Evolutionary conservation across 2,797 vertebrate species (phyloP).

Genomic region (Odontamblyopus lacepedii): DNA sequence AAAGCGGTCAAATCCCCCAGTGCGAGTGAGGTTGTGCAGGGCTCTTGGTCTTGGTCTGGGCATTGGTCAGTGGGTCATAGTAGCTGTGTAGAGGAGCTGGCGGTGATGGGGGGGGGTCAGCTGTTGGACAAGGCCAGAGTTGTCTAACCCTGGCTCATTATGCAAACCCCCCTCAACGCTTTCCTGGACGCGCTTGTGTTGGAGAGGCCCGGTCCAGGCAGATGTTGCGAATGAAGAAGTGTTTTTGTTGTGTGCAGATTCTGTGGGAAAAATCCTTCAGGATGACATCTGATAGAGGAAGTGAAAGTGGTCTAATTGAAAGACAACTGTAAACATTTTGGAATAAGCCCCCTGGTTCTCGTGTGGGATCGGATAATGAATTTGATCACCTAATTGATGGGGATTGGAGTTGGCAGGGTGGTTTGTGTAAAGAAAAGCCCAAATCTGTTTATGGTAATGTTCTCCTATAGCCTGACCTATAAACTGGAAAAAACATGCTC

Average conservation of each 20-base stretch:
- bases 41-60: slow-evolving; percentile 34
- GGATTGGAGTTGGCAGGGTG: background rate
- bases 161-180: slow-evolving; percentile 47
- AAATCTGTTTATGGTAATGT: background rate
- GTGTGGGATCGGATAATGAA: slow-evolving; percentile 11
- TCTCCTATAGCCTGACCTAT: background rate
- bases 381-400: slow-evolving; percentile 10
- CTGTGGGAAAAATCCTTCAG: slow-evolving; percentile 42
- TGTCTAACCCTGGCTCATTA: slow-evolving; percentile 71
- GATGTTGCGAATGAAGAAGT: slow-evolving; percentile 77
- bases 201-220: slow-evolving; percentile 71
- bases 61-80: slow-evolving; percentile 55
- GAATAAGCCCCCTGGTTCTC: slow-evolving; percentile 6
- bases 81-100: slow-evolving; percentile 34
- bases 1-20: slow-evolving; percentile 61
- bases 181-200: slow-evolving; percentile 77
- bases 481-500: background rate
- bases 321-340: slow-evolving; percentile 11
- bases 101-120: slow-evolving; percentile 30
- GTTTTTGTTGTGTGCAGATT: slow-evolving; percentile 61
- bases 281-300: slow-evolving; percentile 47
- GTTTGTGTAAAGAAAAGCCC: slow-evolving; percentile 3
- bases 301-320: slow-evolving; percentile 33
- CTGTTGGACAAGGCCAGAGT: slow-evolving; percentile 66
- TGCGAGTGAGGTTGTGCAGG: slow-evolving; percentile 24